Percentiles rank a stretch among this genome's conserved stretches.
Evolutionary conservation across 2,888 invertebrate genomes (phyloP).

Genomic region (Sinotaia quadrata): DNA sequence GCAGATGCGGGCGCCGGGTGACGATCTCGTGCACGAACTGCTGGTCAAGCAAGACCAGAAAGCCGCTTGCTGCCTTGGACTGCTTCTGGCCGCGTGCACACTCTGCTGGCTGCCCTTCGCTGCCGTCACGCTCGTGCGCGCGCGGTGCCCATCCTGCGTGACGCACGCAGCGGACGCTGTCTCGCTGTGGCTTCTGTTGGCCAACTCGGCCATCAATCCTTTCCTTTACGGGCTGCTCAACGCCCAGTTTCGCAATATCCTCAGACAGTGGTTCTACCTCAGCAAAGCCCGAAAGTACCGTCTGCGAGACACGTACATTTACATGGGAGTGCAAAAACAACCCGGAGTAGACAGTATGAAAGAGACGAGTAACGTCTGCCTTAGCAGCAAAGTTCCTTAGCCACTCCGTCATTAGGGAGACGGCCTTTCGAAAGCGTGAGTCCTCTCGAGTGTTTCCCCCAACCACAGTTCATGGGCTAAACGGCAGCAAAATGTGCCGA

Average conservation of each 20-base stretch:
- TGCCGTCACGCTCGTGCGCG: conserved; percentile 46
- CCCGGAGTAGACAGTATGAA: no score
- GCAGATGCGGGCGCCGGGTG: not conserved
- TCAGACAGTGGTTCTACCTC: conserved; percentile 30
- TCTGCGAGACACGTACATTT: conserved; percentile 32
- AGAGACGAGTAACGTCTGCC: no score
- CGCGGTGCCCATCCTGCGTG: conserved; percentile 41
- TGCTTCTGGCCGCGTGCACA: conserved; percentile 56
- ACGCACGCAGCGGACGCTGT: conserved; percentile 42
- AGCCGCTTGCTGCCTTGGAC: conserved; percentile 54
- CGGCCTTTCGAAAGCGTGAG: no score
- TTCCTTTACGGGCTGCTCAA: conserved; percentile 59
- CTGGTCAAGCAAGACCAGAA: conserved; percentile 60
- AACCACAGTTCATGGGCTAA: no score
- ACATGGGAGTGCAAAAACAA: conserved; percentile 31
- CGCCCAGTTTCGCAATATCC: conserved; percentile 46
- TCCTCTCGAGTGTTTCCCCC: no score
- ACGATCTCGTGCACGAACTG: conserved; percentile 55
- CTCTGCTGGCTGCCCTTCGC: conserved; percentile 60
- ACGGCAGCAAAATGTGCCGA: no score
- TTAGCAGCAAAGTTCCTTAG: no score
- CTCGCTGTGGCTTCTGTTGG: conserved; percentile 49
- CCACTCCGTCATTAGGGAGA: no score
- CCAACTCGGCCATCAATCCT: conserved; percentile 57
- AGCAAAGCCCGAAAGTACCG: conserved; percentile 8